Conservation (phyloP, 2,888 invertebrate genomes). For the Sphaerophoria taeniata region DNA sequence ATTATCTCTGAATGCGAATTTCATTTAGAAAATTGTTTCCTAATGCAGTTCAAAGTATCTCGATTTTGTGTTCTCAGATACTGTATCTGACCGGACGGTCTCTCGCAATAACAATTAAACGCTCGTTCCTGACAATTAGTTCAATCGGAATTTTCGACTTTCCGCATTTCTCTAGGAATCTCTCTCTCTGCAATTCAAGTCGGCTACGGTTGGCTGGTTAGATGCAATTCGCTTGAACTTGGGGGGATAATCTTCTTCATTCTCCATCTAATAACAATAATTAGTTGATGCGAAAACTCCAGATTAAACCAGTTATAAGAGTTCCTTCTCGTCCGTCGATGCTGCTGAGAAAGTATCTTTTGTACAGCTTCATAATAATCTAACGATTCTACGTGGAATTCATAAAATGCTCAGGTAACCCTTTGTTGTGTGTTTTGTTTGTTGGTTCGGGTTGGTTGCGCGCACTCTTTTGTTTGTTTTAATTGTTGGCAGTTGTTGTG, state of each 20-base stretch:
- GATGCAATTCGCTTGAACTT: constrained; percentile 29
- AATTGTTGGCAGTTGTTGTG: constrained; percentile 57
- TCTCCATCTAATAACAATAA: constrained; percentile 47
- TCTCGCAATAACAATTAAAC: constrained; percentile 69
- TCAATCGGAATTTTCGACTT: constrained; percentile 70
- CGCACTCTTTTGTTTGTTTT: constrained; percentile 42
- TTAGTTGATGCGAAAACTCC: constrained; percentile 70
- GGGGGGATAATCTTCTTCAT: constrained; percentile 41
- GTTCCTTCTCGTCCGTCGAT: not conserved
- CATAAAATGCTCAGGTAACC: constrained; percentile 42
- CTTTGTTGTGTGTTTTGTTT: not conserved
- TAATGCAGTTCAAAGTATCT: constrained; percentile 66
- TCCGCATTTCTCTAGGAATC: constrained; percentile 64
- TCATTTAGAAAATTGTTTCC: constrained; percentile 71
- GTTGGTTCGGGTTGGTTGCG: constrained; percentile 27
- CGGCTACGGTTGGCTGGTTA: not conserved
- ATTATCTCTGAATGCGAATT: constrained; percentile 54
- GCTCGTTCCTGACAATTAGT: constrained; percentile 65
- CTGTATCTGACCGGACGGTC: constrained; percentile 12
- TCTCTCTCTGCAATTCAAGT: constrained; percentile 25
- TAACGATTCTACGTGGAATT: constrained; percentile 46
- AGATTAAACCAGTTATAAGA: constrained; percentile 27
- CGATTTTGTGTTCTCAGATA: constrained; percentile 21
- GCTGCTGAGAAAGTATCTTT: constrained; percentile 1
- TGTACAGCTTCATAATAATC: constrained; percentile 3